phyloP scores from a whole-genome alignment of 2,113 vertebrate species.

The Himantopus leucocephalus region DNA sequence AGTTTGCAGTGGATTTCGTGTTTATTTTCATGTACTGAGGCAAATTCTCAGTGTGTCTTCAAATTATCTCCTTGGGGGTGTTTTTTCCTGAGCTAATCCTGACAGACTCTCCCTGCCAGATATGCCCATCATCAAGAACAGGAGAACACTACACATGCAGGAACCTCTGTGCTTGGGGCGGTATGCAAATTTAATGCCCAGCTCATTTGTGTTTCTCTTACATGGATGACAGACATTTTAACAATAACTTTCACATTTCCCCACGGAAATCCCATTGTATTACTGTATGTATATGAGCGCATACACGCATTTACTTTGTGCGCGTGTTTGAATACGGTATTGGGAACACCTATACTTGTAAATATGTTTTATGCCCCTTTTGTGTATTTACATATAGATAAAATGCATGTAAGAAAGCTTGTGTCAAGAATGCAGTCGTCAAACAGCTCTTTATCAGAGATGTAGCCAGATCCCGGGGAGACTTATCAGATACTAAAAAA shows the following conservation, averaged over 20 bases:
- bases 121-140: constrained; percentile 80
- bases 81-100: constrained; percentile 78
- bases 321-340: constrained; percentile 28
- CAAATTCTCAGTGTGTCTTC: constrained; percentile 80
- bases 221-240: constrained; percentile 75
- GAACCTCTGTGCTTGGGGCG: constrained; percentile 78
- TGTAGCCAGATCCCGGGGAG: constrained; percentile 71
- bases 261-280: constrained; percentile 66
- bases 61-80: constrained; percentile 82
- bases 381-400: constrained; percentile 56
- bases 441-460: constrained; percentile 68
- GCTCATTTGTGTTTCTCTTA: constrained; percentile 79
- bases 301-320: constrained; percentile 28
- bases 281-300: constrained; percentile 41
- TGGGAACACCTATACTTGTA: constrained; percentile 49
- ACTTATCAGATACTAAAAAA: constrained; percentile 75
- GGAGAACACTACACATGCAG: constrained; percentile 57
- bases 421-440: constrained; percentile 44
- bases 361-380: constrained; percentile 54
- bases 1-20: constrained; percentile 70
- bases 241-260: constrained; percentile 72
- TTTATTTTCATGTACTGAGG: constrained; percentile 78
- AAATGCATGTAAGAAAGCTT: constrained; percentile 39
- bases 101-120: constrained; percentile 77
- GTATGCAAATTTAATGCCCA: constrained; percentile 83